phyloP scores from a whole-genome alignment of 2,797 vertebrate species.

The Sebastes variabilis region DNA sequence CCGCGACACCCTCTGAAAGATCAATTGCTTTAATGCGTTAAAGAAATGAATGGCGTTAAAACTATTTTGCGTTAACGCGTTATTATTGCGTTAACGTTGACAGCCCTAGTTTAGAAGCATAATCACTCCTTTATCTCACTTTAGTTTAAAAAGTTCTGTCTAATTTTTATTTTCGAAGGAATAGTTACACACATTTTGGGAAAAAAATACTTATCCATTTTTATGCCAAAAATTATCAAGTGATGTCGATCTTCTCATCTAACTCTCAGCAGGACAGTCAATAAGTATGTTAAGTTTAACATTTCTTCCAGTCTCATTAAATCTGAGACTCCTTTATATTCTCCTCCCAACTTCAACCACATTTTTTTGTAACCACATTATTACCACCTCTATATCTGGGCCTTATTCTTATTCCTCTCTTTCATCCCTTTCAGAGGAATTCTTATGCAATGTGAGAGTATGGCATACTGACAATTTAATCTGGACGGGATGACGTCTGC shows the following conservation, averaged over 20 bases:
- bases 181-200: background rate
- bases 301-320: background rate
- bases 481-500: conserved; percentile 65
- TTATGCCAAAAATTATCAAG: background rate
- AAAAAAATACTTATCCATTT: background rate
- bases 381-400: conserved; percentile 35
- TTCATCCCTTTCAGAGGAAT: conserved; percentile 71
- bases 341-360: background rate
- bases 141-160: background rate
- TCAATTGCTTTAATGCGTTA: too few relatives aligned
- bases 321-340: background rate
- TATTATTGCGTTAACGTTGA: too few relatives aligned
- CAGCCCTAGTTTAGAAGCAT: background rate
- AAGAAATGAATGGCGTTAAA: too few relatives aligned
- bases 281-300: background rate
- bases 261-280: background rate
- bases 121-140: background rate
- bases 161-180: background rate
- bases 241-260: background rate
- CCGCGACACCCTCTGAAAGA: too few relatives aligned
- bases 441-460: conserved; percentile 64
- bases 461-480: conserved; percentile 76
- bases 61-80: too few relatives aligned
- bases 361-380: background rate
- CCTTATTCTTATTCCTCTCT: conserved; percentile 60